Base-by-base conservation (phyloP, 2,797 vertebrate genomes). In the Cichlasoma orientale region DNA sequence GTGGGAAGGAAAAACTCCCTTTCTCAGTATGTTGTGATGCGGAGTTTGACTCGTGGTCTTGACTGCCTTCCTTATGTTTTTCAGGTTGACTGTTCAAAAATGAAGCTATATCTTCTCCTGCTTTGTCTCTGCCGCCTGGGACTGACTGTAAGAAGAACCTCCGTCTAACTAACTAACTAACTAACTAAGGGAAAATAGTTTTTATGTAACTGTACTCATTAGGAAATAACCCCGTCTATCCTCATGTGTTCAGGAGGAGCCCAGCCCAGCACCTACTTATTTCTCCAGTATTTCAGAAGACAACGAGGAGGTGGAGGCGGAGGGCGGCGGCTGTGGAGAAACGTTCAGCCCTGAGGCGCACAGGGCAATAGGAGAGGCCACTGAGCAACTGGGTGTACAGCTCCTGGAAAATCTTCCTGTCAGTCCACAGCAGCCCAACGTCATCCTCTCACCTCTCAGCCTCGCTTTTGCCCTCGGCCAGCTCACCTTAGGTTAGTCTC, bases 401-500 rank as follows among this genome's bases (percentile, higher is more conserved):
- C 93, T 98, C 19, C 92, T 99, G 84, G 90, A 92, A 78, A 88
- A 96, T 71, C 92, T 97, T 23, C 91, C 96, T 12, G 66, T 83
- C 38, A 92, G 93, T 16, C 90, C 94, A 21, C 90, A 94, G 53
- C 89, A 94, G 56, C 94, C 95, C 9, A 98, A 97, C 0, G 79
- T 97, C 33, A 68, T 98, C 91, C 84, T 98, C 56, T 98, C 98
- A 0, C 97, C 98, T 8, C 90, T 98, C 77, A 97, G 97, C 75
- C 86, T 99, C 80, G 93, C 95, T 33, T 89, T 98, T 3, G 95
- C 95, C 12, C 91, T 99, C 12, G 96, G 97, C 77, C 97, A 98
- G 38, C 94, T 99, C 83, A 91, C 96, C 11, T 86, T 98, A 92
- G 98, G 98, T 99, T n/a, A 55, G 83, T 82, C 3, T n/a, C 11